A percentile compares a stretch with the other conserved stretches of the same genome.
Conservation (phyloP, 2,113 vertebrate species). For the Rhea pennata region DNA sequence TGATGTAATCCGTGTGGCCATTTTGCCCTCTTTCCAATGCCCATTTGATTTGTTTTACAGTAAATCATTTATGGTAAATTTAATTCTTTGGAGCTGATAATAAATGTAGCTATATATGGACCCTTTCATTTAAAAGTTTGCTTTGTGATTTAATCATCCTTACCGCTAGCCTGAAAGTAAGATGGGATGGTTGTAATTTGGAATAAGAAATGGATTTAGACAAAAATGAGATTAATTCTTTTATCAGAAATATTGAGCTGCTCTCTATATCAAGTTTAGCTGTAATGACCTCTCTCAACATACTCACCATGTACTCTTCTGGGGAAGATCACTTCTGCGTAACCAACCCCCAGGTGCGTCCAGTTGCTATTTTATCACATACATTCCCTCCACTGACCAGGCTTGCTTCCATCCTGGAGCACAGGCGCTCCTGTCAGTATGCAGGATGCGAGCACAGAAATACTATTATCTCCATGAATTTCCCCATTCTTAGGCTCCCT, state of each 20-base stretch:
- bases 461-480: fast-evolving
- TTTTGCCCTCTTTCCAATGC: not conserved
- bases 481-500: not conserved
- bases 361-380: not conserved
- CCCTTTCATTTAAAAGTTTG: constrained; percentile 41
- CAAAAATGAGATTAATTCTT: constrained; percentile 30
- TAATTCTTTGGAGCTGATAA: constrained; percentile 57
- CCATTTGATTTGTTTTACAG: not conserved
- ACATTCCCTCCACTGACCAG: not conserved
- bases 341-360: not conserved
- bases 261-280: not conserved
- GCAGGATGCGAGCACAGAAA: not conserved
- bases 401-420: not conserved
- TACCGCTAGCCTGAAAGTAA: not conserved
- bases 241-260: not conserved
- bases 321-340: not conserved
- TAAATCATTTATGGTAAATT: constrained; percentile 8
- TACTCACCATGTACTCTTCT: not conserved
- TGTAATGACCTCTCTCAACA: not conserved
- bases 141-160: constrained; percentile 48
- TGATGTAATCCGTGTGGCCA: not conserved
- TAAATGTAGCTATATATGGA: constrained; percentile 25
- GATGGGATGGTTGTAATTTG: not conserved
- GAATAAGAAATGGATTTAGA: not conserved
- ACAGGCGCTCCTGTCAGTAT: fast-evolving